These are phyloP conservation scores for Polyommatus icarus DNA, from an alignment of 2,888 invertebrate species.

Conservation along the genomic window DNA sequence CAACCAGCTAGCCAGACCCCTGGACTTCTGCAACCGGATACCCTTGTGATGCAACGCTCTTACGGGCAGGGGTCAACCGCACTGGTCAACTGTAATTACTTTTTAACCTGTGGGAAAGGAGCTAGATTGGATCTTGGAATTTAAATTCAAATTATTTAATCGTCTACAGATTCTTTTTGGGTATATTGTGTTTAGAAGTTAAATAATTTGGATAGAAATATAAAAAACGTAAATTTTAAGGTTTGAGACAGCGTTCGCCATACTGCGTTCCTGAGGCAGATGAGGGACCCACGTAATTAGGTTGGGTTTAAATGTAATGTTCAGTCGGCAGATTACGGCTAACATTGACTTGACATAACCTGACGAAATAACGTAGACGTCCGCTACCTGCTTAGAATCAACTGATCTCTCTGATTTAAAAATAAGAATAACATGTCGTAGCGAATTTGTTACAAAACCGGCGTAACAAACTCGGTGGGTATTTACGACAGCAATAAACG, in stretches of 20 bases:
- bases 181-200: background rate
- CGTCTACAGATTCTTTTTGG: background rate
- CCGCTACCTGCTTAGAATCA: too few relatives aligned
- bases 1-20: slow-evolving; percentile 45
- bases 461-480: slow-evolving; percentile 4
- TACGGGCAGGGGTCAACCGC: background rate
- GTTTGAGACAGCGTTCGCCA: too few relatives aligned
- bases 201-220: too few relatives aligned
- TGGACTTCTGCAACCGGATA: slow-evolving; percentile 7
- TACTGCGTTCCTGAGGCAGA: too few relatives aligned
- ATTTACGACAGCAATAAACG: background rate
- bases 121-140: slow-evolving; percentile 15
- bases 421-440: too few relatives aligned
- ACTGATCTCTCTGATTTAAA: too few relatives aligned
- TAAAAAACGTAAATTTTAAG: too few relatives aligned
- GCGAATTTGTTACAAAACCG: background rate
- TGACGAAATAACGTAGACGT: too few relatives aligned
- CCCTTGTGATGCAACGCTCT: background rate
- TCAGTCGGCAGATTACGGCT: too few relatives aligned
- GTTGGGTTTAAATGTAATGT: too few relatives aligned
- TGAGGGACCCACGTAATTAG: too few relatives aligned
- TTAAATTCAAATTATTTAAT: background rate
- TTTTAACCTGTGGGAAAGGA: slow-evolving; percentile 63
- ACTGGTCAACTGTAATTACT: slow-evolving; percentile 51
- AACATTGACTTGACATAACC: too few relatives aligned